Evolutionary conservation across 1,140 invertebrate genomes (phyloP).

Genomic region (Nylanderia fulva): DNA sequence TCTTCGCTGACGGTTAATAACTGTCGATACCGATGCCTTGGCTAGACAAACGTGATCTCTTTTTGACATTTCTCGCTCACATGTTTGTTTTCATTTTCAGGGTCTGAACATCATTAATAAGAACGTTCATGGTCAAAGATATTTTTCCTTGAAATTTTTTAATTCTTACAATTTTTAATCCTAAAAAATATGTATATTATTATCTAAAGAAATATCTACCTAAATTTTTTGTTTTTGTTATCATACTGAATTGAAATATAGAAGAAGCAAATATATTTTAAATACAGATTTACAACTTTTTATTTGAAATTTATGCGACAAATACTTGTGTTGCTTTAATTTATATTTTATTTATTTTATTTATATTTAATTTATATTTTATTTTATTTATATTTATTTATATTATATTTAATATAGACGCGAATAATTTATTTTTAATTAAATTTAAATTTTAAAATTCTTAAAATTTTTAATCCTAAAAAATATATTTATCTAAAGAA

Average conservation of each 20-base stretch:
- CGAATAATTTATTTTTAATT: too few relatives aligned
- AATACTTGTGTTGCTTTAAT: not conserved
- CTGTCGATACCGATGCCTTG: conserved; percentile 49
- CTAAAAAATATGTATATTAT: not conserved
- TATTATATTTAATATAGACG: too few relatives aligned
- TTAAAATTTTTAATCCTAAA: too few relatives aligned
- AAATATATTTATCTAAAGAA: too few relatives aligned
- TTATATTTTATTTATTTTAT: too few relatives aligned
- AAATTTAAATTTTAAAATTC: too few relatives aligned
- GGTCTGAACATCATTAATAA: not conserved
- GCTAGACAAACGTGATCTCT: not conserved
- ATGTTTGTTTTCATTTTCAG: conserved; percentile 22
- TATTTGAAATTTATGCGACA: not conserved
- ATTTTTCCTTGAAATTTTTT: too few relatives aligned
- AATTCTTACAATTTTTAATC: not conserved
- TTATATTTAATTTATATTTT: too few relatives aligned
- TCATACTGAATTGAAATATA: not conserved
- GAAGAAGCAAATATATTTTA: too few relatives aligned
- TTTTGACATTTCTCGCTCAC: not conserved
- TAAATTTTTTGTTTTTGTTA: not conserved
- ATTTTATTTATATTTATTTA: too few relatives aligned
- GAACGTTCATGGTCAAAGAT: not conserved
- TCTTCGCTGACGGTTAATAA: conserved; percentile 28
- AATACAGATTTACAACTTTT: not conserved
- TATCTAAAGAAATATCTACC: not conserved